phyloP scores from a whole-genome alignment of 2,888 invertebrate species.

The Caenorhabditis doughertyi region DNA sequence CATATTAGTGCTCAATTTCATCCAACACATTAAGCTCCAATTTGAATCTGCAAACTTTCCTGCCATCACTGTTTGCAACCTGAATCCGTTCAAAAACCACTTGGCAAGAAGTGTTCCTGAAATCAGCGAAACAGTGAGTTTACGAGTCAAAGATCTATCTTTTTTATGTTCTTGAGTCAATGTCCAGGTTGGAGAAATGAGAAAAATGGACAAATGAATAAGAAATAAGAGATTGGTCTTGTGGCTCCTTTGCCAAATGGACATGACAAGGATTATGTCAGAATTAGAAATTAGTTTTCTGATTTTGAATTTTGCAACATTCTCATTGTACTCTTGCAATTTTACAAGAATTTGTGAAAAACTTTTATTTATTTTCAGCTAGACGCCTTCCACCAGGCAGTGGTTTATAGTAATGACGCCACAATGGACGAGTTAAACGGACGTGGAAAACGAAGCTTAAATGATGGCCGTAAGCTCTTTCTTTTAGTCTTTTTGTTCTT shows the following conservation, averaged over 20 bases:
- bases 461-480: conserved; percentile 39
- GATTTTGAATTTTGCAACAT: conserved; percentile 7
- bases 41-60: conserved; percentile 81
- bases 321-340: background rate
- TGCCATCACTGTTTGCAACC: conserved; percentile 81
- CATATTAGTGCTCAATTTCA: background rate
- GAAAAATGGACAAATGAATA: conserved; percentile 54
- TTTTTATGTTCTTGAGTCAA: background rate
- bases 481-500: conserved; percentile 7
- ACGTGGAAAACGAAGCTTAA: conserved; percentile 50
- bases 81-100: conserved; percentile 81
- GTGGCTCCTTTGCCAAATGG: conserved; percentile 1
- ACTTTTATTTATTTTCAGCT: conserved; percentile 65
- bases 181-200: background rate
- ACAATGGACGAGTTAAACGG: conserved; percentile 55
- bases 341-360: too few species aligned
- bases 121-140: conserved; percentile 79
- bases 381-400: conserved; percentile 82
- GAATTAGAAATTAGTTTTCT: conserved; percentile 8
- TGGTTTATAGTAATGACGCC: conserved; percentile 80
- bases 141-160: conserved; percentile 20
- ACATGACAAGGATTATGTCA: conserved; percentile 1
- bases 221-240: conserved; percentile 37
- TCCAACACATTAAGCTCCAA: conserved; percentile 76
- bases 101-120: conserved; percentile 79